These are phyloP conservation scores for Babyrousa celebensis DNA, from an alignment of 2,797 vertebrate species.

Conservation along the genomic window DNA sequence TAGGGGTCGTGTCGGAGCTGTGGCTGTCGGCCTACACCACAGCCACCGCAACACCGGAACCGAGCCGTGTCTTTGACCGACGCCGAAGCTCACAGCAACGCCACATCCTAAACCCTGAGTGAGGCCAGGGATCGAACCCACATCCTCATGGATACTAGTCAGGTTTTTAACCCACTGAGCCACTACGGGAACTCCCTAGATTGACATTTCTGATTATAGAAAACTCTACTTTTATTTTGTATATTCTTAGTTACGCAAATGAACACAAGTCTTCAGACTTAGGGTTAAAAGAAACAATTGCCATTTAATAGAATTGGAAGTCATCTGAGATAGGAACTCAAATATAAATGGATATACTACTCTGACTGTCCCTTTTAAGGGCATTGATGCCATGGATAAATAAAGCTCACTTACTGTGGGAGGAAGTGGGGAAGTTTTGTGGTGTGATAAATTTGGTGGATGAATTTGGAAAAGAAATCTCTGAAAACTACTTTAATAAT, in stretches of 20 bases:
- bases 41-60: too few relatives aligned
- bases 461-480: not conserved
- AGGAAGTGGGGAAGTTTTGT: not conserved
- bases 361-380: not conserved
- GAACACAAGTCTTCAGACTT: slow-evolving; percentile 48
- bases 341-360: not conserved
- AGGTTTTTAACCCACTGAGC: too few relatives aligned
- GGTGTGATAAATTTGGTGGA: slow-evolving; percentile 17
- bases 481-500: not conserved
- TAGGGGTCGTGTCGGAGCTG: too few relatives aligned
- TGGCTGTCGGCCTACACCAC: too few relatives aligned
- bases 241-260: slow-evolving; percentile 34
- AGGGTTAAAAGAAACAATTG: slow-evolving; percentile 11
- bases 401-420: not conserved
- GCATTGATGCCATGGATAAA: not conserved
- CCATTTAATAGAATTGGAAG: slow-evolving; percentile 38
- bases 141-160: too few relatives aligned
- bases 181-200: too few relatives aligned
- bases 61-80: too few relatives aligned
- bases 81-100: too few relatives aligned
- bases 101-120: too few relatives aligned
- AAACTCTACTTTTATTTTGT: slow-evolving; percentile 44
- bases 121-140: too few relatives aligned
- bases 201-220: slow-evolving; percentile 7
- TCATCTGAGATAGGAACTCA: slow-evolving; percentile 1